phyloP scores from a whole-genome alignment of 2,113 vertebrate genomes.

The Chauna torquata region DNA sequence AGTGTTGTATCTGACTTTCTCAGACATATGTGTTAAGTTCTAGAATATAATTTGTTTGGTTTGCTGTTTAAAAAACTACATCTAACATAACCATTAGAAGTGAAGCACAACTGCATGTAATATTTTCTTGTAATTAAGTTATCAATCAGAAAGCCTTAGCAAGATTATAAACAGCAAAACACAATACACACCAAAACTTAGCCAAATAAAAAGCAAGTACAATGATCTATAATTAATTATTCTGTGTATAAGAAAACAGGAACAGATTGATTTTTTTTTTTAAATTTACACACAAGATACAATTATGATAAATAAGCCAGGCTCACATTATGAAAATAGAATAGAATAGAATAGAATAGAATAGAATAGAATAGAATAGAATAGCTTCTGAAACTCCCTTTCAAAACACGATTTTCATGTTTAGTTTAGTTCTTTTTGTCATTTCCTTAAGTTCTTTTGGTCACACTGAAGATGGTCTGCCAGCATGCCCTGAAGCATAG shows the following conservation, averaged over 20 bases:
- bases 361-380: not conserved
- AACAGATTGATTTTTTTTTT: not conserved
- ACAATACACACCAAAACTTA: not conserved
- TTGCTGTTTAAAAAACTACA: not conserved
- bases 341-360: too few species aligned
- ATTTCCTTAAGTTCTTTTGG: not conserved
- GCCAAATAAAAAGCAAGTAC: not conserved
- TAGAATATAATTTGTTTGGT: not conserved
- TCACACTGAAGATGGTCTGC: not conserved
- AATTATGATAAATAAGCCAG: not conserved
- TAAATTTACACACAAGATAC: not conserved
- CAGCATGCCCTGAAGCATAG: not conserved
- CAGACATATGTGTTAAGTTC: not conserved
- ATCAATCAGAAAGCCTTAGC: not conserved
- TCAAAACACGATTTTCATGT: not conserved
- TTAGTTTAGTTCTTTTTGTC: not conserved
- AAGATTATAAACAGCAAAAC: not conserved
- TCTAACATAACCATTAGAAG: not conserved
- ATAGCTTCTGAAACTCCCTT: not conserved
- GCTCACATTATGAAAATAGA: not conserved
- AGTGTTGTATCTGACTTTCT: not conserved
- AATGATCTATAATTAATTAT: not conserved
- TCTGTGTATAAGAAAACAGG: not conserved
- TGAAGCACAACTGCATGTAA: accelerated
- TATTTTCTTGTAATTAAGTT: not conserved